Conservation (phyloP, 2,113 vertebrate genomes). For the Tapirus terrestris region DNA sequence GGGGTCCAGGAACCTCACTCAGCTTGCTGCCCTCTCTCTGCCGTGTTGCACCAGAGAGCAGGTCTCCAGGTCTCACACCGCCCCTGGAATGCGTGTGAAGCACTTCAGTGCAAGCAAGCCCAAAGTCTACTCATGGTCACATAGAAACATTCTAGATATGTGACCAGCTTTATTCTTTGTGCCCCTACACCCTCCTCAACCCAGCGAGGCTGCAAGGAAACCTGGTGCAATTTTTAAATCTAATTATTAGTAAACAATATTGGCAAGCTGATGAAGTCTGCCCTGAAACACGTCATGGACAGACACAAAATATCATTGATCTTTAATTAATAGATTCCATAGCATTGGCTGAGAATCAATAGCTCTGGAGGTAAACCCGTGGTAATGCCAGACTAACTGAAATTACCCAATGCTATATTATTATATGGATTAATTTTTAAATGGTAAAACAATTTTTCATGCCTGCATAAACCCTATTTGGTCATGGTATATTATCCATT, state of each 20-base stretch:
- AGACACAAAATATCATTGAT: neutral
- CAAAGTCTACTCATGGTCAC: neutral
- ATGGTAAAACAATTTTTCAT: neutral
- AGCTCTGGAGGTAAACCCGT: neutral
- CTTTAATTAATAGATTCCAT: neutral
- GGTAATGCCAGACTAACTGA: neutral
- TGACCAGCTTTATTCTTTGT: neutral
- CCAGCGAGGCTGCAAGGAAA: neutral
- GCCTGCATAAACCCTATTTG: neutral
- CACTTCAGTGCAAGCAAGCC: neutral
- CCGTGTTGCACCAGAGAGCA: no score
- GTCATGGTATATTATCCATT: neutral
- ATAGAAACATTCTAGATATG: neutral
- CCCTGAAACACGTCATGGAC: neutral
- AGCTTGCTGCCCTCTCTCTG: rapidly evolving
- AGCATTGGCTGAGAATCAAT: neutral
- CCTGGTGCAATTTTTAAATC: neutral
- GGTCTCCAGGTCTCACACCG: neutral
- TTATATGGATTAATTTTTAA: neutral
- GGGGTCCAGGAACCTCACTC: neutral
- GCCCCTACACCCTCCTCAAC: neutral
- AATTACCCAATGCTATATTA: neutral
- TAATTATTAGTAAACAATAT: neutral
- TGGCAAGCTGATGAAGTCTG: neutral
- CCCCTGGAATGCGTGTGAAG: neutral